phyloP scores from a whole-genome alignment of 2,888 invertebrate species.

The Cheilosia urbana region DNA sequence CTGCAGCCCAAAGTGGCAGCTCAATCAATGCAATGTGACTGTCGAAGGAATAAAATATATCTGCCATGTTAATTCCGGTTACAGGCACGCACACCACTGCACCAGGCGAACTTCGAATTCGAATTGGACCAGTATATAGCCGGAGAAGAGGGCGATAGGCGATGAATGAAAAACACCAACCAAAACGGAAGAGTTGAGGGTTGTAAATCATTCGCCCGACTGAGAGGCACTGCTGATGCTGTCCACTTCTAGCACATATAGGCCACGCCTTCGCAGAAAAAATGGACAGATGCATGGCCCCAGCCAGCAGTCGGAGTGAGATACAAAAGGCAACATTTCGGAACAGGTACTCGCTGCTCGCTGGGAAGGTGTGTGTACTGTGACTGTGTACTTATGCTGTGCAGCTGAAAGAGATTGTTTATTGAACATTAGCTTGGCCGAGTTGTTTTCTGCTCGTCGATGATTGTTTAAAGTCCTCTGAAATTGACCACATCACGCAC shows the following conservation, averaged over 20 bases:
- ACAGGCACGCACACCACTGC: background rate
- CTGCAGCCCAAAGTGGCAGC: slow-evolving; percentile 24
- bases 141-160: slow-evolving; percentile 37
- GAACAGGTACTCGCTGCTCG: slow-evolving; percentile 71
- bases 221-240: slow-evolving; percentile 44
- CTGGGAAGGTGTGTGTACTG: slow-evolving; percentile 32
- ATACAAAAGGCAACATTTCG: slow-evolving; percentile 9
- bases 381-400: slow-evolving; percentile 30
- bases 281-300: slow-evolving; percentile 36
- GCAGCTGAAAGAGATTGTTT: slow-evolving; percentile 37
- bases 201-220: slow-evolving; percentile 77
- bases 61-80: slow-evolving; percentile 51
- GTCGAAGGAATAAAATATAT: slow-evolving; percentile 61
- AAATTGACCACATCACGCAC: slow-evolving; percentile 63
- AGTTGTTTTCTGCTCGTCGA: slow-evolving; percentile 43
- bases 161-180: slow-evolving; percentile 70
- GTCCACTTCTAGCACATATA: slow-evolving; percentile 62
- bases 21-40: slow-evolving; percentile 69
- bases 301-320: slow-evolving; percentile 6
- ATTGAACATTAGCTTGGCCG: slow-evolving; percentile 63
- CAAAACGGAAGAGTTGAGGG: slow-evolving; percentile 76
- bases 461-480: slow-evolving; percentile 52
- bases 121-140: slow-evolving; percentile 67
- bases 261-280: slow-evolving; percentile 55
- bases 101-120: slow-evolving; percentile 64